Base-by-base conservation (phyloP, 2,888 invertebrate genomes). In the Maniola hyperantus region DNA sequence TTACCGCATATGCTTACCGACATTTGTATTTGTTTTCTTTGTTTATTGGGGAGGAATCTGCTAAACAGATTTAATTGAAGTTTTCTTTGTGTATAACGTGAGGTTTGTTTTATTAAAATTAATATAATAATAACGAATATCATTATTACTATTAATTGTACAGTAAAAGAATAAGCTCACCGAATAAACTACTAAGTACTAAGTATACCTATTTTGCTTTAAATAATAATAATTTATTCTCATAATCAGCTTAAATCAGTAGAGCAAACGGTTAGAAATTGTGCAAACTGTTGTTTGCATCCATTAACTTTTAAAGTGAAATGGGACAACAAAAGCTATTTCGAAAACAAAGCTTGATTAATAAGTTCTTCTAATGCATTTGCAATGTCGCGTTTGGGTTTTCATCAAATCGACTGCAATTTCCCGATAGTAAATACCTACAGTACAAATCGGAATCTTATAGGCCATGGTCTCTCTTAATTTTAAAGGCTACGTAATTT, bases 291-390 rank as follows among this genome's bases (percentile, higher is more conserved):
- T 67, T 44, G 36, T 15, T 59, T 42, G 48, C 48, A 57, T 48
- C 65, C 65, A 60, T 65, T 65, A 60, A 46, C 13, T 8, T 46
- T 34, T 6, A 26, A 59, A 58, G 15, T 53, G 5, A 42, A 36
- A 11, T 10, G 39, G 1, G 13, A 44, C 60, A 53, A 42, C 39
- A 36, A 46, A 62, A 58, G 48, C 58, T 20, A 33, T 59, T 59
- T 66, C 44, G 70, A 72, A 75, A 80, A 82, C 81, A 83, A 84
- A 75, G 69, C 71, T 67, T 80, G 85, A 84, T 84, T 83, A 74
- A 84, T 81, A 68, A 68, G 51, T 53, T 64, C 65, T 51, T 50
- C 64, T 63, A 68, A 70, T 70, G 61, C 54, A 62, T 26, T 26
- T 26, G 26, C 26, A 26, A 26, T 42, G 55, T 0, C 8, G 6